Conservation (phyloP, 1,140 invertebrate species). For the Chironomus striatipennis region DNA sequence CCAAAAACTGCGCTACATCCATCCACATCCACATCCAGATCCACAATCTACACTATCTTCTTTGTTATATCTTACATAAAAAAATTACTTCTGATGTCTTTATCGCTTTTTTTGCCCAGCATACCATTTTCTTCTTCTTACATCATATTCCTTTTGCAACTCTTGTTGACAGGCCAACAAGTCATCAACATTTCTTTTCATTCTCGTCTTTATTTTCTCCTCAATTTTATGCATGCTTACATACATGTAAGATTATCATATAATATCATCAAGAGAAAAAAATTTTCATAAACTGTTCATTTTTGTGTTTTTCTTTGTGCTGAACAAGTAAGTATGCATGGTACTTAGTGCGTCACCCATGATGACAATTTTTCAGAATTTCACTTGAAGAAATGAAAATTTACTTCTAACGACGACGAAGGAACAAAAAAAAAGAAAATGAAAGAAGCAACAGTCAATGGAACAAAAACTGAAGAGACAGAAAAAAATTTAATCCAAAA, state of each 20-base stretch:
- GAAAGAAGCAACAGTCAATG: not conserved
- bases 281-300: too few relatives aligned
- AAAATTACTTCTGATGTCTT: slow-evolving; percentile 7
- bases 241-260: too few relatives aligned
- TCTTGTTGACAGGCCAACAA: too few relatives aligned
- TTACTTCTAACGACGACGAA: not conserved
- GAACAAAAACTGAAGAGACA: not conserved
- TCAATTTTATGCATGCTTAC: too few relatives aligned
- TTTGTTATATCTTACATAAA: not conserved
- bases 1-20: too few relatives aligned
- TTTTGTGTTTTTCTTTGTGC: too few relatives aligned
- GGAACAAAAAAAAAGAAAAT: not conserved
- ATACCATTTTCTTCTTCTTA: not conserved
- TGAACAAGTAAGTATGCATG: too few relatives aligned
- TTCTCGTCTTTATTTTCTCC: too few relatives aligned
- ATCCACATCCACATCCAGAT: too few relatives aligned
- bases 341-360: not conserved
- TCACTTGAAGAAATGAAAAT: not conserved
- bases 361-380: not conserved
- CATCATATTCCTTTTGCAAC: not conserved
- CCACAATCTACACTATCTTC: too few relatives aligned
- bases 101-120: not conserved
- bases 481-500: not conserved
- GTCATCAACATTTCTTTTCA: too few relatives aligned
- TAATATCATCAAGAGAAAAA: too few relatives aligned